A percentile compares a stretch with the other conserved stretches of the same genome.
Evolutionary conservation across 1,140 invertebrate genomes (phyloP).

Genomic region (Magallana gigas): DNA sequence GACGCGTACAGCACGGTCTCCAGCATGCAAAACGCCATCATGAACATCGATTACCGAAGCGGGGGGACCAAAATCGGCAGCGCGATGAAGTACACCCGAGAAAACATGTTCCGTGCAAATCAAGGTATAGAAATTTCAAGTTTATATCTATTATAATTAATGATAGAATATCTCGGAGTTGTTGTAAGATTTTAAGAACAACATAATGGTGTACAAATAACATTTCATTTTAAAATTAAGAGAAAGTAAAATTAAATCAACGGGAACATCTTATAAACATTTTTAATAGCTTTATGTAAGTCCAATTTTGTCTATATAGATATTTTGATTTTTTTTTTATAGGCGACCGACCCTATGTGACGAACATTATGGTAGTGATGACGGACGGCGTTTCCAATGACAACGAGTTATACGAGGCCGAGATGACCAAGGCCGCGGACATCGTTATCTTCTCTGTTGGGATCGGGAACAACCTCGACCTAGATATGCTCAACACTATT

Average conservation of each 20-base stretch:
- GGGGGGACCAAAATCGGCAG: slow-evolving; percentile 28
- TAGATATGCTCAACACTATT: background rate
- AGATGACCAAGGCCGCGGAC: background rate
- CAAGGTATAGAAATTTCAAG: background rate
- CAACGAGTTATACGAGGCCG: slow-evolving; percentile 1
- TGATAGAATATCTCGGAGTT: too few relatives aligned
- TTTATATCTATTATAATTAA: too few relatives aligned
- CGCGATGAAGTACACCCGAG: background rate
- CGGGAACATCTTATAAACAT: background rate
- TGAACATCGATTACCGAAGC: background rate
- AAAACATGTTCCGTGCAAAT: slow-evolving; percentile 8
- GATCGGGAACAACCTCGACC: slow-evolving; percentile 24
- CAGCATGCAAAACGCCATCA: background rate
- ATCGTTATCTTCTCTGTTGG: slow-evolving; percentile 7
- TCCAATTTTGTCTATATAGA: too few relatives aligned
- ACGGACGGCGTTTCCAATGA: slow-evolving; percentile 30
- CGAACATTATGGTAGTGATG: slow-evolving; percentile 29
- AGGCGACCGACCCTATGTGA: slow-evolving; percentile 10
- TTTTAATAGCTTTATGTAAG: too few relatives aligned
- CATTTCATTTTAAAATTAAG: background rate
- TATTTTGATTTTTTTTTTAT: too few relatives aligned
- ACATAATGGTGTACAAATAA: too few relatives aligned
- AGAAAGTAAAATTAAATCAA: background rate
- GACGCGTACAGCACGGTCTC: background rate
- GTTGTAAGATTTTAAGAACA: background rate